Conservation (phyloP, 2,888 invertebrate species). For the Pharmacophagus antenor region DNA sequence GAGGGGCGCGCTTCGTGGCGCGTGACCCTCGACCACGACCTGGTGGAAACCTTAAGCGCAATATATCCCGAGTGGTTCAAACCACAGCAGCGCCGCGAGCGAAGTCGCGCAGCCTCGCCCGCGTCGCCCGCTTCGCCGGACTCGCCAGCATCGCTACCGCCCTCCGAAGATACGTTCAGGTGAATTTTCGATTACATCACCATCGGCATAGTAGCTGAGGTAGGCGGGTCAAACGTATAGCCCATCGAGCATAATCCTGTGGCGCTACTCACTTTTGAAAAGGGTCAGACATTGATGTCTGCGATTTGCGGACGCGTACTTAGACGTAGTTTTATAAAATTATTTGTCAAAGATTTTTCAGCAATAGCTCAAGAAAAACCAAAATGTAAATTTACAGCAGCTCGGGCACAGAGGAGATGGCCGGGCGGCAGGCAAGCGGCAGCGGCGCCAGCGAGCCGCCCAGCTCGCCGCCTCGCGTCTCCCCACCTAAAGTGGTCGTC, state of each 20-base stretch:
- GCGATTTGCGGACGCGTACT: no score
- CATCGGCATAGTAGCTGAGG: no score
- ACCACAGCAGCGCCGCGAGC: conserved; percentile 70
- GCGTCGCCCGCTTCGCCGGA: conserved; percentile 57
- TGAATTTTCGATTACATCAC: conserved; percentile 34
- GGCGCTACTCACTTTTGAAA: no score
- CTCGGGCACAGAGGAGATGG: conserved; percentile 77
- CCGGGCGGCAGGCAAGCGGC: conserved; percentile 68
- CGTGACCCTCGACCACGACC: conserved; percentile 95
- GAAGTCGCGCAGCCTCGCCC: conserved; percentile 63
- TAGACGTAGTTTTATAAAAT: no score
- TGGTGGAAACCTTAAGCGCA: conserved; percentile 94
- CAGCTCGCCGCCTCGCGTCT: conserved; percentile 80
- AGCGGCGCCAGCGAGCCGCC: conserved; percentile 75
- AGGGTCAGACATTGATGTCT: no score
- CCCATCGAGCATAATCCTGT: no score
- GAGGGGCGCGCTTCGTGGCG: conserved; percentile 91
- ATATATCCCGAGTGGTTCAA: conserved; percentile 97
- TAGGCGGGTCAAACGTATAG: no score
- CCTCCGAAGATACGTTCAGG: conserved; percentile 73
- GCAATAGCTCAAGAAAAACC: neutral
- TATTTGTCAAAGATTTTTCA: neutral
- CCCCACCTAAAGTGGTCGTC: conserved; percentile 95
- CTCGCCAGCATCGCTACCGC: conserved; percentile 48
- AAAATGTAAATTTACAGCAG: conserved; percentile 39